These are phyloP conservation scores for Ips nitidus DNA, from an alignment of 1,140 invertebrate genomes.

Conservation along the genomic window DNA sequence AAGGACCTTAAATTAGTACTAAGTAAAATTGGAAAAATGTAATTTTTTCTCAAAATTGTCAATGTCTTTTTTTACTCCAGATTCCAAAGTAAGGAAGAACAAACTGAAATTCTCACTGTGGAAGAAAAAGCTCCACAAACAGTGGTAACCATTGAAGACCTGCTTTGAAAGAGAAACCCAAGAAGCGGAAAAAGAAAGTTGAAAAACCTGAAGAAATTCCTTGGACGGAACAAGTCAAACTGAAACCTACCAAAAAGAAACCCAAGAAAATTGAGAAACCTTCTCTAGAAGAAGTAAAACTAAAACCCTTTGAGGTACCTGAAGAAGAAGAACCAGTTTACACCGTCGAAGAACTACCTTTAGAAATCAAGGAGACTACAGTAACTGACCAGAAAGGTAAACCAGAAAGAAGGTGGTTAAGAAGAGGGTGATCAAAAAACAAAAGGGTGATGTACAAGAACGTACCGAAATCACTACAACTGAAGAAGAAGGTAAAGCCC, in stretches of 20 bases:
- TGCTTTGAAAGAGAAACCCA: neutral
- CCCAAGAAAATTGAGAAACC: neutral
- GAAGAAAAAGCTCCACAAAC: neutral
- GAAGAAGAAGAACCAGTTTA: neutral
- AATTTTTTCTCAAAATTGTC: too few species aligned
- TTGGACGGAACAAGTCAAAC: neutral
- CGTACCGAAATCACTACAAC: too few species aligned
- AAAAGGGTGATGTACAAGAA: too few species aligned
- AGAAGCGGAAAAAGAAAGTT: neutral
- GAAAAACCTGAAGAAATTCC: neutral
- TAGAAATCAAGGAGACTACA: slow-evolving; percentile 2
- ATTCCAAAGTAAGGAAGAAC: neutral
- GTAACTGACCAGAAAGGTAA: slow-evolving; percentile 1
- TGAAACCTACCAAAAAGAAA: neutral
- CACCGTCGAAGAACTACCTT: neutral
- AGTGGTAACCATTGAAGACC: neutral
- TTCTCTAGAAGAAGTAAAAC: neutral
- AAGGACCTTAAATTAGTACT: too few species aligned
- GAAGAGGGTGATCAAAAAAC: too few species aligned
- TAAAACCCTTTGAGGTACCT: slow-evolving; percentile 1
- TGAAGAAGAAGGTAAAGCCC: too few species aligned
- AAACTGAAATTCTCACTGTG: neutral
- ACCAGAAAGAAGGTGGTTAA: neutral
- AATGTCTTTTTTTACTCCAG: too few species aligned
- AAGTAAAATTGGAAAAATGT: neutral